Percentiles rank a stretch among this genome's conserved stretches.
Conservation (phyloP, 2,888 invertebrate genomes). For the Noctua pronuba region DNA sequence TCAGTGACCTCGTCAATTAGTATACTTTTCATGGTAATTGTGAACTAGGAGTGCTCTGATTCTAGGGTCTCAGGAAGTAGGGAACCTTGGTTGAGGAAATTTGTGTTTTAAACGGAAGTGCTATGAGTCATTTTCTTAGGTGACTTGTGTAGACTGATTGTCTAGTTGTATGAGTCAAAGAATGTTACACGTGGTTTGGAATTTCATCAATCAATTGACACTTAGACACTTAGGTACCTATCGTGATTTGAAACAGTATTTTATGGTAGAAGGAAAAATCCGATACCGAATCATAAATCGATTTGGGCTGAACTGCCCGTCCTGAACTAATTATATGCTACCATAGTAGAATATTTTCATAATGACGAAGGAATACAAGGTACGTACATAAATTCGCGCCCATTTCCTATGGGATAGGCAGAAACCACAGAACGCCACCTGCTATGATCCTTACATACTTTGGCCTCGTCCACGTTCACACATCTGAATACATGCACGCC, state of each 20-base stretch:
- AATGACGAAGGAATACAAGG: background rate
- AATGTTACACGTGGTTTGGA: background rate
- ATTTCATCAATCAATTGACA: background rate
- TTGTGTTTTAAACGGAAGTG: background rate
- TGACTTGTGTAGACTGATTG: constrained; percentile 28
- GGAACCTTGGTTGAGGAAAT: background rate
- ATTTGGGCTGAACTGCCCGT: background rate
- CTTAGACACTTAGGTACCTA: too few relatives aligned
- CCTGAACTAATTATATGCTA: background rate
- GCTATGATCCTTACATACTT: too few relatives aligned
- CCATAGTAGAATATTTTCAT: background rate
- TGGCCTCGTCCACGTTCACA: too few relatives aligned
- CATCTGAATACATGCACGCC: too few relatives aligned
- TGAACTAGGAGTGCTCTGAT: constrained; percentile 13
- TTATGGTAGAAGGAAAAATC: background rate
- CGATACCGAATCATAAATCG: background rate
- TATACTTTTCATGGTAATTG: constrained; percentile 57
- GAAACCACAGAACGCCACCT: too few relatives aligned
- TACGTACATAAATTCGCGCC: too few relatives aligned
- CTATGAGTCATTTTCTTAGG: constrained; percentile 26
- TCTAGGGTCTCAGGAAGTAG: background rate
- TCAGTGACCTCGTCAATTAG: constrained; percentile 64
- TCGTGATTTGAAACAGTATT: background rate
- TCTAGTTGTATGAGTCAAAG: constrained; percentile 25
- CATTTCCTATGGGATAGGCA: too few relatives aligned